Evolutionary conservation across 1,140 invertebrate genomes (phyloP), one percentile per base, ranked within the genome.

Genomic region (Eubasilissa regina): DNA sequence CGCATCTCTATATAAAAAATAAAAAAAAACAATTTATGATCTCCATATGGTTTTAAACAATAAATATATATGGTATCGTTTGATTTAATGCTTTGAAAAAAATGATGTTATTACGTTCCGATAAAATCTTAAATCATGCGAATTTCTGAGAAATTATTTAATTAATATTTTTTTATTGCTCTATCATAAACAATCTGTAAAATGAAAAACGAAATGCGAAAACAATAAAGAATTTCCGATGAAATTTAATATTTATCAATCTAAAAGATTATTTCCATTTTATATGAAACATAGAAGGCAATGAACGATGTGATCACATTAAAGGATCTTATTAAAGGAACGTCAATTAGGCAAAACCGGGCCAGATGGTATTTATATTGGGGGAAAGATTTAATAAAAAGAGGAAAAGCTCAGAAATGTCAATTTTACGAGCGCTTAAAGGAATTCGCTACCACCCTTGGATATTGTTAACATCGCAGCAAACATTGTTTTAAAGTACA

Each of bases 331-430:
- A 15, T 51, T 51, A 13, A 51, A 51, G 48, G 48, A 0, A 51
- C 11, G 48, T 51, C 48, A 51, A 51, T 51, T 51, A 51, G 48
- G n/a, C 48, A 15, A 51, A 51, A 51, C 48, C 48, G 48, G n/a
- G 48, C 48, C 48, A 51, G 48, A 51, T 51, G 48, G 48, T 51
- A 51, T 13, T 51, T 13, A 51, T 51, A 51, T 51, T 8, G 48
- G 48, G 48, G 48, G n/a, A 51, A 8, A 51, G 11, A 51, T 51
- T 51, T 51, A 51, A 51, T 51, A 51, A 51, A 51, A 51, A 51
- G 48, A 12, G 48, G n/a, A 51, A n/a, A 51, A 51, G 48, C 48
- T 51, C 8, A 12, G 11, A 15, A 51, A 51, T 51, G 48, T 51
- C 48, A 51, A 51, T 51, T 51, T 51, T 51, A 51, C 48, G 48